Percentiles rank a stretch among this genome's conserved stretches.
Conservation (phyloP, 2,888 invertebrate genomes). For the Alitta virens region DNA sequence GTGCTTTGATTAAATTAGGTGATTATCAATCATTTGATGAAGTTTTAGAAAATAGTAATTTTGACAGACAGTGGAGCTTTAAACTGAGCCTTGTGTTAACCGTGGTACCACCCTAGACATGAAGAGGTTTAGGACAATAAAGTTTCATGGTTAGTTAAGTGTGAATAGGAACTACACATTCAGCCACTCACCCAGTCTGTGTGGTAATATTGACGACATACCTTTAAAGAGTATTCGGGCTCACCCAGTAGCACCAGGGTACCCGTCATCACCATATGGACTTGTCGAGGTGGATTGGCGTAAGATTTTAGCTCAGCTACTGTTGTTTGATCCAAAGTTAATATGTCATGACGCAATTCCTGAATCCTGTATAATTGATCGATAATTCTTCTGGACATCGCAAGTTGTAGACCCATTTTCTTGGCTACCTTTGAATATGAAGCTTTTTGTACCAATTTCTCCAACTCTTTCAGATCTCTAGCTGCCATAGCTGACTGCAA, state of each 20-base stretch:
- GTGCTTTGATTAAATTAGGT: no score
- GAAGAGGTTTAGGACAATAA: no score
- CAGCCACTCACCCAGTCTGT: no score
- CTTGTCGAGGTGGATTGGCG: conserved; percentile 42
- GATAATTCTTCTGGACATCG: conserved; percentile 18
- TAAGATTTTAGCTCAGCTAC: conserved; percentile 48
- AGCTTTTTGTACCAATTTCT: conserved; percentile 8
- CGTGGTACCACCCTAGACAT: no score
- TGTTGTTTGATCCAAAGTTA: conserved; percentile 44
- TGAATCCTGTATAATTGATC: conserved; percentile 22
- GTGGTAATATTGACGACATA: no score
- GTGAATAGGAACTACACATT: no score
- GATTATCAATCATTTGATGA: no score
- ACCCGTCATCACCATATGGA: conserved; percentile 43
- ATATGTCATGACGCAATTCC: conserved; percentile 34
- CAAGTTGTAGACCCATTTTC: conserved; percentile 19
- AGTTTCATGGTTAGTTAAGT: no score
- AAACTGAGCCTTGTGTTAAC: no score
- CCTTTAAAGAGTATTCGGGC: conserved; percentile 25
- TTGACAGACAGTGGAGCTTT: no score
- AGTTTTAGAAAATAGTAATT: no score
- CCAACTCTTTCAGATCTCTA: conserved; percentile 17
- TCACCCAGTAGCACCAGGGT: conserved; percentile 45
- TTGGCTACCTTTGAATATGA: conserved; percentile 12
- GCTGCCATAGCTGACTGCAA: conserved; percentile 19